Conservation (phyloP, 2,888 invertebrate genomes). For the Orthonevra nobilis region DNA sequence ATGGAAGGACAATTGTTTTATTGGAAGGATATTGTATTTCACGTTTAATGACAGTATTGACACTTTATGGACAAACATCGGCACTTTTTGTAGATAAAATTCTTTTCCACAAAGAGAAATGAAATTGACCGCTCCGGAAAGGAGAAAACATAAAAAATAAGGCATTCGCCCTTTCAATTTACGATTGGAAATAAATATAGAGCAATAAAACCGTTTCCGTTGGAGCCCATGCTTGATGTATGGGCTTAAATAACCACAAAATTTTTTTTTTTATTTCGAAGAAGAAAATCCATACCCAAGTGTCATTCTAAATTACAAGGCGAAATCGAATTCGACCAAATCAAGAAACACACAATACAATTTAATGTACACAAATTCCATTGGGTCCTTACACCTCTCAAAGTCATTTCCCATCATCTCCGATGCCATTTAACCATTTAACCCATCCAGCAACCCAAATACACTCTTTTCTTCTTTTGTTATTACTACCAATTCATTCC, state of each 20-base stretch:
- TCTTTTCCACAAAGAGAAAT: no score
- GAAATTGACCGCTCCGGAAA: no score
- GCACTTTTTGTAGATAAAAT: no score
- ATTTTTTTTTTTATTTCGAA: no score
- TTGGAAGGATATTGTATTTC: no score
- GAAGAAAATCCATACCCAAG: no score
- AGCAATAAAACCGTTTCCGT: neutral
- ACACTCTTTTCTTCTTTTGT: slow-evolving; percentile 10
- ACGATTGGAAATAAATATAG: neutral
- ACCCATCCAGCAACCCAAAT: slow-evolving; percentile 13
- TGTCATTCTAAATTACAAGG: neutral
- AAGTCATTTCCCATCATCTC: slow-evolving; percentile 33
- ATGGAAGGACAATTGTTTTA: no score
- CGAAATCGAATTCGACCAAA: slow-evolving; percentile 14
- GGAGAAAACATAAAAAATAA: no score
- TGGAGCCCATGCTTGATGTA: neutral
- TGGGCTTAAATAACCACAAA: slow-evolving; percentile 4
- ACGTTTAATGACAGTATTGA: no score
- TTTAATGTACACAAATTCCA: slow-evolving; percentile 27
- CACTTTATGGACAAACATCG: no score
- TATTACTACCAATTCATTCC: slow-evolving; percentile 40
- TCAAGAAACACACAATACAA: slow-evolving; percentile 11
- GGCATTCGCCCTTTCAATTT: neutral
- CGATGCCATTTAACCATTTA: slow-evolving; percentile 36
- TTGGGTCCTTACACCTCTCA: slow-evolving; percentile 19